These are phyloP conservation scores for Dinoponera quadriceps DNA, from an alignment of 1,140 invertebrate genomes.

Conservation along the genomic window DNA sequence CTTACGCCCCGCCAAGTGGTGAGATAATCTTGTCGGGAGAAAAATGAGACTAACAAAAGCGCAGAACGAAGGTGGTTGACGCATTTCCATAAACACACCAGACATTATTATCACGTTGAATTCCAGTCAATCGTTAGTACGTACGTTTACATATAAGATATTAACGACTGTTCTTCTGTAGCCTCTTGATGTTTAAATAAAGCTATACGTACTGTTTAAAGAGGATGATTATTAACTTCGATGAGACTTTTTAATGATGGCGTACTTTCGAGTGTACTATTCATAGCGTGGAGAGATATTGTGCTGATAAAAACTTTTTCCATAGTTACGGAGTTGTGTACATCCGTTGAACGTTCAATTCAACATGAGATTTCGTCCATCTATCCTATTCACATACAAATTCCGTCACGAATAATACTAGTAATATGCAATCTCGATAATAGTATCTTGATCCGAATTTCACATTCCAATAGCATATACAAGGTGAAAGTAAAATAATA, in stretches of 20 bases:
- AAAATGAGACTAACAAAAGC: neutral
- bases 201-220: slow-evolving; percentile 68
- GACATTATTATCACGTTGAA: slow-evolving; percentile 42
- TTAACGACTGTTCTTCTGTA: slow-evolving; percentile 72
- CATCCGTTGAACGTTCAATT: slow-evolving; percentile 27
- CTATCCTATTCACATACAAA: slow-evolving; percentile 2
- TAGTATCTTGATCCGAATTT: neutral
- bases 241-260: slow-evolving; percentile 42
- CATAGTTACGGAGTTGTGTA: slow-evolving; percentile 33
- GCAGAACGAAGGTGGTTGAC: neutral
- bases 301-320: slow-evolving; percentile 44
- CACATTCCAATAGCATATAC: neutral
- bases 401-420: neutral
- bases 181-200: slow-evolving; percentile 77
- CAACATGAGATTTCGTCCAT: slow-evolving; percentile 13
- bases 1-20: slow-evolving; percentile 26
- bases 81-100: slow-evolving; percentile 10
- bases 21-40: neutral
- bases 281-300: neutral
- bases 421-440: neutral
- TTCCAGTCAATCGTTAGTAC: slow-evolving; percentile 59
- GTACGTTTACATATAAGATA: slow-evolving; percentile 50
- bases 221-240: slow-evolving; percentile 50
- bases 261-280: slow-evolving; percentile 29
- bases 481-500: slow-evolving; percentile 23